Evolutionary conservation across 2,888 invertebrate species (phyloP).

Genomic region (Myathropa florea): DNA sequence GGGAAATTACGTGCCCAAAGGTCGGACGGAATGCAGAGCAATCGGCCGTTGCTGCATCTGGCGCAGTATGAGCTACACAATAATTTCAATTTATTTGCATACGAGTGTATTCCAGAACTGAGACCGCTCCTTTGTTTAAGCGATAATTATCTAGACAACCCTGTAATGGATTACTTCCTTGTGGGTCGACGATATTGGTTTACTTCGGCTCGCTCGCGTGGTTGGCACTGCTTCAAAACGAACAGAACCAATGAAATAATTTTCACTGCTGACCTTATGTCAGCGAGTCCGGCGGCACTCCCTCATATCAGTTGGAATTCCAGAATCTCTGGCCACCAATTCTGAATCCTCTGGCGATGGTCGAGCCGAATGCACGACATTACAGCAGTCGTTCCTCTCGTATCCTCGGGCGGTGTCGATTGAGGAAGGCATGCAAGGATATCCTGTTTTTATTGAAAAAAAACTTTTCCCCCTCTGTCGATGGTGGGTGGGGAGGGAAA

Average conservation of each 20-base stretch:
- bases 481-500: background rate
- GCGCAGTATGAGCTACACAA: background rate
- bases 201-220: background rate
- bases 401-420: conserved; percentile 24
- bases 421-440: conserved; percentile 32
- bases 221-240: conserved; percentile 47
- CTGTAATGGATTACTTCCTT: conserved; percentile 47
- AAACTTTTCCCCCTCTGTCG: background rate
- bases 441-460: conserved; percentile 3
- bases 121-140: conserved; percentile 40
- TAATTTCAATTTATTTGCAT: conserved; percentile 56
- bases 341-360: conserved; percentile 5
- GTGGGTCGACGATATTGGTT: conserved; percentile 36
- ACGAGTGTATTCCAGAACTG: conserved; percentile 9
- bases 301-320: conserved; percentile 12
- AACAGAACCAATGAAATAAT: background rate
- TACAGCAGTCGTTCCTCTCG: background rate
- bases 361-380: conserved; percentile 31
- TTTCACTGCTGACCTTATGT: conserved; percentile 33
- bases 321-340: conserved; percentile 21
- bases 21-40: conserved; percentile 26
- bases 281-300: background rate
- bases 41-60: conserved; percentile 1
- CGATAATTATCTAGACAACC: conserved; percentile 67
- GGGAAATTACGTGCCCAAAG: conserved; percentile 39